These are phyloP conservation scores for Eptesicus fuscus DNA, from an alignment of 2,113 vertebrate species.

Conservation along the genomic window DNA sequence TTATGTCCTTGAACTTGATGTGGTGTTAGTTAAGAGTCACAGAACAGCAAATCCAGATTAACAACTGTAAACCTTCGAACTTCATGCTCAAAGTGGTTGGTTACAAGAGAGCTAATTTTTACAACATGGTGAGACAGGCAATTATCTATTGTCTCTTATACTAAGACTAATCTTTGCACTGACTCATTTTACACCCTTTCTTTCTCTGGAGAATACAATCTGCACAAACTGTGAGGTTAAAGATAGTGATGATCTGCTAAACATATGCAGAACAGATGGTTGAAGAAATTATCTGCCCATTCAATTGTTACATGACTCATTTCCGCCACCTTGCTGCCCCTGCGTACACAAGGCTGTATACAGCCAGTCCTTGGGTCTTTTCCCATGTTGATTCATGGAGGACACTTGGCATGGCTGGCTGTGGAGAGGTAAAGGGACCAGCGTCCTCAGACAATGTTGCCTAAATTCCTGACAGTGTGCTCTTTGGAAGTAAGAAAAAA, in stretches of 20 bases:
- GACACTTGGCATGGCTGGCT: slow-evolving; percentile 48
- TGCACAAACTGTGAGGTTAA: slow-evolving; percentile 69
- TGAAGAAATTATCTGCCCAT: slow-evolving; percentile 54
- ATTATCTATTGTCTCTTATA: slow-evolving; percentile 73
- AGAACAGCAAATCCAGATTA: slow-evolving; percentile 49
- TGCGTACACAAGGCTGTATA: slow-evolving; percentile 37
- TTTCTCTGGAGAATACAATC: slow-evolving; percentile 69
- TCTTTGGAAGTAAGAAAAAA: not conserved
- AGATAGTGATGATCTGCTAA: slow-evolving; percentile 72
- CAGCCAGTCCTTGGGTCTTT: slow-evolving; percentile 57
- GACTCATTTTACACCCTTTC: slow-evolving; percentile 70
- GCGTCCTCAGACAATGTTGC: not conserved
- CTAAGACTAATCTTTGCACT: slow-evolving; percentile 71
- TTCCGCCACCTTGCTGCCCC: slow-evolving; percentile 67
- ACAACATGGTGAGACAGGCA: not conserved
- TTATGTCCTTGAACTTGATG: not conserved
- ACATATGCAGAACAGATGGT: slow-evolving; percentile 81
- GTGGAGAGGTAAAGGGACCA: not conserved
- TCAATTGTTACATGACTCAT: slow-evolving; percentile 67
- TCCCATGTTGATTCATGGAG: not conserved
- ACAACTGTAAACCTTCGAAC: not conserved
- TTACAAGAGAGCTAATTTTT: slow-evolving; percentile 36
- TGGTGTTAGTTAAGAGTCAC: slow-evolving; percentile 3
- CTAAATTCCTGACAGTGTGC: not conserved
- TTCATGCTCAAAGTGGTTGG: not conserved